Conservation (phyloP, 2,888 invertebrate genomes). For the Pseudococcus longispinus region DNA sequence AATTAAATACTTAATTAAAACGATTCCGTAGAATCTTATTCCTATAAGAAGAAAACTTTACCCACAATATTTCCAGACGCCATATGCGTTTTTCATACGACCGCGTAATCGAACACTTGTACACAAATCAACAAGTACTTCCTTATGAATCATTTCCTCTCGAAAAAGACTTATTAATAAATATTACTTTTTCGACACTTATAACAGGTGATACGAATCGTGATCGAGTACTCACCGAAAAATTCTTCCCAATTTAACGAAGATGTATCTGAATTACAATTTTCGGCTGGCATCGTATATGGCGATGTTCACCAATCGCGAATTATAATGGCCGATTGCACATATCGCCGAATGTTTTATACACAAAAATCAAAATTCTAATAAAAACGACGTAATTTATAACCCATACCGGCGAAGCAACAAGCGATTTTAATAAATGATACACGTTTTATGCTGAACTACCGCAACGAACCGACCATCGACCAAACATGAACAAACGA, state of each 20-base stretch:
- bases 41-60: neutral
- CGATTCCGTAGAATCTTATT: neutral
- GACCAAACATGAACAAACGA: too few relatives aligned
- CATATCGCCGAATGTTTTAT: neutral
- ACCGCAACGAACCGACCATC: neutral
- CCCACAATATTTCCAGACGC: neutral
- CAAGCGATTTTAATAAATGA: neutral
- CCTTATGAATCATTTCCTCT: neutral
- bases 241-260: conserved; percentile 55
- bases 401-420: conserved; percentile 10
- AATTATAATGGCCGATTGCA: neutral
- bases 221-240: conserved; percentile 48
- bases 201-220: neutral
- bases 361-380: neutral
- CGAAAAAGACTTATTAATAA: neutral
- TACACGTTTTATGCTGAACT: neutral
- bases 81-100: neutral
- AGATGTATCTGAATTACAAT: conserved; percentile 40
- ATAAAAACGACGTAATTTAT: neutral
- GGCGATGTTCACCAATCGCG: neutral
- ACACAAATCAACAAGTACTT: neutral
- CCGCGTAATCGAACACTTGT: neutral
- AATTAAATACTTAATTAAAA: neutral
- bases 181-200: neutral
- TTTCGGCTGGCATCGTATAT: conserved; percentile 43